Base-by-base conservation (phyloP, 1,140 invertebrate genomes). In the Zaprionus nigranus region DNA sequence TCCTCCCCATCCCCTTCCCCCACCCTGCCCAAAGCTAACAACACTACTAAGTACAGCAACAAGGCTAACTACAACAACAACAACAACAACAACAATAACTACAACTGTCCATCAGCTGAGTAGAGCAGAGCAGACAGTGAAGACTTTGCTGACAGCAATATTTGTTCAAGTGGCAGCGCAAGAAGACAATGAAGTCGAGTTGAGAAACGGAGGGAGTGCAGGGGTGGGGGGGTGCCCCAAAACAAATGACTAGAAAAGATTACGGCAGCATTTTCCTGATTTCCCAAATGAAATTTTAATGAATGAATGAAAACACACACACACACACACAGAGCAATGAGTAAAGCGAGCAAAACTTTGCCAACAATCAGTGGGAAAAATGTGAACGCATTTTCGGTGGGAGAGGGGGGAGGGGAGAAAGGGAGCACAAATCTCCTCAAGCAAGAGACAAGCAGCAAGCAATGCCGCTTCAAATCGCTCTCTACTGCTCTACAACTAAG, bases 281-380 rank as follows among this genome's bases (percentile, higher is more conserved):
- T 90, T 85, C 64, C 30, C 76, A 80, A 90, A 90, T 90, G 82
- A 90, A 90, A 85, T 82, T 90, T 90, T 90, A 90, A 90, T 90
- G 82, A 86, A 90, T 73, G 63, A 86, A 90, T 71, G 59, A 74
- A 73, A 61, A 74, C 54, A 71, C 53, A 67, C 54, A 57, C 36
- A 26, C 12, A 26, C 53, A 24, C 61, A 61, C 28, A 28, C 61
- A 61, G 6, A 30, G 49, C 43, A 63, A 46, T 20, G 17, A 17
- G 11, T 15, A 67, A 53, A 69, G 34, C 11, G 22, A 43, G 9
- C 5, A 53, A 51, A 46, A 63, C 57, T 51, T 51, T 66, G 67
- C 51, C 46, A 72, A 53, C 53, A 83, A 84, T 80, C 80, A 34
- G 34, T 62, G 12, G 40, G 13, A 26, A 72, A 65, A 76, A 28